phyloP scores from a whole-genome alignment of 2,113 vertebrate genomes.

The Halcyon senegalensis region DNA sequence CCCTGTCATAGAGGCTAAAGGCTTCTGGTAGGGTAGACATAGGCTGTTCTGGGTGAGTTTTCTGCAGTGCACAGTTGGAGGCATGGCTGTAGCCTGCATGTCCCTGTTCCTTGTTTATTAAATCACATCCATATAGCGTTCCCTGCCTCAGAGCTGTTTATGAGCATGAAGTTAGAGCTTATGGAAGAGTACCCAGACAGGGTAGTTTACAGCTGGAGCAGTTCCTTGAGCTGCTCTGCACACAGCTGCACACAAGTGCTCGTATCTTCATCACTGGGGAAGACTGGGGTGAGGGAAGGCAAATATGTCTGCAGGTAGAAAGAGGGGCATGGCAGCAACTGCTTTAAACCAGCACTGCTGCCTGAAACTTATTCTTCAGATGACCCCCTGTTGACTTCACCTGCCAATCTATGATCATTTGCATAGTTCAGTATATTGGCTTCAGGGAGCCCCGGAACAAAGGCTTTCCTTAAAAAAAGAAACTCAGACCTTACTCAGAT shows the following conservation, averaged over 20 bases:
- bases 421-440: conserved; percentile 22
- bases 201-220: neutral
- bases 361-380: conserved; percentile 11
- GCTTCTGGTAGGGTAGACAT: neutral
- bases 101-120: neutral
- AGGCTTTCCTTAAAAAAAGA: conserved; percentile 33
- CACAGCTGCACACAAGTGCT: neutral
- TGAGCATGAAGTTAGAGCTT: neutral
- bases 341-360: neutral
- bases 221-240: neutral
- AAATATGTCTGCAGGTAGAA: neutral
- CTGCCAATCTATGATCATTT: neutral
- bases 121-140: neutral
- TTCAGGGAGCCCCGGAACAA: conserved; percentile 45
- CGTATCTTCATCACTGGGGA: neutral
- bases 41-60: neutral
- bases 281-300: neutral
- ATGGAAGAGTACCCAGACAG: neutral
- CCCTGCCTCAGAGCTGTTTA: neutral
- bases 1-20: neutral
- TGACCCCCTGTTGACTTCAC: conserved; percentile 24
- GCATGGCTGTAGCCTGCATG: neutral
- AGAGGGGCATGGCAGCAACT: neutral
- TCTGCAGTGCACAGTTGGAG: neutral
- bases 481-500: conserved; percentile 36